These are phyloP conservation scores for Danionella cerebrum DNA, from an alignment of 2,113 vertebrate species.

Conservation along the genomic window DNA sequence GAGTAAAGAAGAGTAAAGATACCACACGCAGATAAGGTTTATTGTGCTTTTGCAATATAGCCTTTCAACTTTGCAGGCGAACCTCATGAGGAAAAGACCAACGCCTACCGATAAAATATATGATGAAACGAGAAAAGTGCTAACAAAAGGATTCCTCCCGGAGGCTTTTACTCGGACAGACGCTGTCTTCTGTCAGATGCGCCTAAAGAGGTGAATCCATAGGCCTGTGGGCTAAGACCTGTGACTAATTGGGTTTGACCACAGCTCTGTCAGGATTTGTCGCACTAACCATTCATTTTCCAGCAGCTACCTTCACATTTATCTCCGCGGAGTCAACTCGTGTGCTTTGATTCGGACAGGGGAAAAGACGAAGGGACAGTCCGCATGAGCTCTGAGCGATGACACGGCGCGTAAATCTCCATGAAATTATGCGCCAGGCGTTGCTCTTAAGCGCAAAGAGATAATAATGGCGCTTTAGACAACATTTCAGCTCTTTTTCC, in stretches of 20 bases:
- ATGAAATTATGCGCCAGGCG: constrained; percentile 44
- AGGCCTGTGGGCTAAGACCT: constrained; percentile 68
- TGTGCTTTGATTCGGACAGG: constrained; percentile 37
- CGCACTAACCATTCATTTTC: constrained; percentile 67
- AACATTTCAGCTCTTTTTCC: constrained; percentile 7
- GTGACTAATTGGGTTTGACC: constrained; percentile 82
- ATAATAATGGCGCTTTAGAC: neutral
- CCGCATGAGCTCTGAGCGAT: constrained; percentile 48
- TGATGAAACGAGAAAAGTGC: constrained; percentile 55
- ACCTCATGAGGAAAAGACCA: constrained; percentile 47
- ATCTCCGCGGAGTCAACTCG: constrained; percentile 58
- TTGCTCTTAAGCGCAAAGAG: constrained; percentile 6
- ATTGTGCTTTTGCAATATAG: constrained; percentile 40
- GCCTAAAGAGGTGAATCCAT: constrained; percentile 50
- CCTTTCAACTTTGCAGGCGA: constrained; percentile 52
- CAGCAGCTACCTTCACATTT: constrained; percentile 72
- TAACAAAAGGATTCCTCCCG: constrained; percentile 63
- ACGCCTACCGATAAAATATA: constrained; percentile 51
- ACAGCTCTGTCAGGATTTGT: constrained; percentile 61
- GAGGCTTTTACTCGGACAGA: constrained; percentile 59
- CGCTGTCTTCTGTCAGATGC: constrained; percentile 57
- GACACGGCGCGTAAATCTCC: constrained; percentile 34
- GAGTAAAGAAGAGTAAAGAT: too few relatives aligned
- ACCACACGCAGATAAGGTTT: constrained; percentile 64
- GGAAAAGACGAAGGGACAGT: constrained; percentile 5